Evolutionary conservation across 2,797 vertebrate species (phyloP).

Genomic region (Zenarchopterus dispar): DNA sequence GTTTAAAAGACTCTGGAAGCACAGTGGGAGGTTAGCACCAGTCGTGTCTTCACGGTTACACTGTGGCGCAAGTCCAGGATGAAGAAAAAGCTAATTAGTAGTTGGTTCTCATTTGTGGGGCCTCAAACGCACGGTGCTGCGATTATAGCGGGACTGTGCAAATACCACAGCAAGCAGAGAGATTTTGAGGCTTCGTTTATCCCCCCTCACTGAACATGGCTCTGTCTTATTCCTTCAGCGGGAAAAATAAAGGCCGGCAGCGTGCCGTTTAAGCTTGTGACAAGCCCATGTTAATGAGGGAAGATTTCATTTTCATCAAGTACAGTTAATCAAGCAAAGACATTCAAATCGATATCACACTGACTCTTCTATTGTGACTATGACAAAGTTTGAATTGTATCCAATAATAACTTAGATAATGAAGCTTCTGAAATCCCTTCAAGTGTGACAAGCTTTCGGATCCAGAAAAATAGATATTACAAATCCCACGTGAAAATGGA

Average conservation of each 20-base stretch:
- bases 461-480: background rate
- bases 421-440: background rate
- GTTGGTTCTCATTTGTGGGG: conserved; percentile 59
- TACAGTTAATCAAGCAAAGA: conserved; percentile 3
- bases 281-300: conserved; percentile 7
- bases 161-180: conserved; percentile 74
- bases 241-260: conserved; percentile 5
- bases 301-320: background rate
- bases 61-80: conserved; percentile 29
- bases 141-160: conserved; percentile 72
- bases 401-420: background rate
- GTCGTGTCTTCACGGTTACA: conserved; percentile 17
- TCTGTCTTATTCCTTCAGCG: conserved; percentile 33
- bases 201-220: conserved; percentile 19
- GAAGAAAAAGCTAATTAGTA: conserved; percentile 69
- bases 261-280: conserved; percentile 6
- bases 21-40: conserved; percentile 18
- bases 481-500: conserved; percentile 12
- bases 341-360: background rate
- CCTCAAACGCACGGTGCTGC: conserved; percentile 68
- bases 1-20: conserved; percentile 44
- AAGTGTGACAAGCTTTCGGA: conserved; percentile 1
- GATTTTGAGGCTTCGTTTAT: conserved; percentile 53
- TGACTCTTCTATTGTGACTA: background rate
- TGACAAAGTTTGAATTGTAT: background rate